Base-by-base conservation (phyloP, 2,797 vertebrate species). In the Halcyon chelicuti region DNA sequence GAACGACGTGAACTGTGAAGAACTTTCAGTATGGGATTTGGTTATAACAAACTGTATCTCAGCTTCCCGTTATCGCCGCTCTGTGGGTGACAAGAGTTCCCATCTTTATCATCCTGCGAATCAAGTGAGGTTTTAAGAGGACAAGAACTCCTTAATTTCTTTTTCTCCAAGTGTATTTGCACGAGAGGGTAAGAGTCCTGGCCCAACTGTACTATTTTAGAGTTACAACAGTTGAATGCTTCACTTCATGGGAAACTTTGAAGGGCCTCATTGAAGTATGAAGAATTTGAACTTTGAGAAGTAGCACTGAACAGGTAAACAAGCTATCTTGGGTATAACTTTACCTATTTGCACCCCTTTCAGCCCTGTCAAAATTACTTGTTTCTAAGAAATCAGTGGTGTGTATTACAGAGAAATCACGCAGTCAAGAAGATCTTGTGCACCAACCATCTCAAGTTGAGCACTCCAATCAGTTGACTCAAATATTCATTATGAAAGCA, bases 391-490 rank as follows among this genome's bases (percentile, higher is more conserved):
- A 95, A 71, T 71, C 71, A 6, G 33, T 6, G 74, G 84, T 66
- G 63, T 40, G 3, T 67, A 42, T 95, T 81, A 15, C 40, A 61
- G 89, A 52, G 76, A 74, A 95, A 92, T 93, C 86, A 61, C 39
- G 7, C 2, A 95, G 91, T 92, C 88, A 67, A 87, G 88, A 54
- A 73, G 44, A 73, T 77, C 86, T 88, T 29, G 55, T 71, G 82
- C 88, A 29, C 60, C 76, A 93, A 10, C 70, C 66, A 16, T 9
- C 47, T 70, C 82, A 29, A 90, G 83, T 49, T 68, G 93, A 94
- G 63, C 86, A 92, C 94, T 95, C 86, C 92, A 97, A 96, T 97
- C 94, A 95, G 77, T 86, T 94, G 93, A 71, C 94, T 95, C 94
- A 79, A 85, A 92, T 91, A 93, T 65, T 96, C 96, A 73, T 95